Percentiles rank a stretch among this genome's conserved stretches.
These are phyloP conservation scores for Barypeithes pellucidus DNA, from an alignment of 2,888 invertebrate species.

Conservation along the genomic window DNA sequence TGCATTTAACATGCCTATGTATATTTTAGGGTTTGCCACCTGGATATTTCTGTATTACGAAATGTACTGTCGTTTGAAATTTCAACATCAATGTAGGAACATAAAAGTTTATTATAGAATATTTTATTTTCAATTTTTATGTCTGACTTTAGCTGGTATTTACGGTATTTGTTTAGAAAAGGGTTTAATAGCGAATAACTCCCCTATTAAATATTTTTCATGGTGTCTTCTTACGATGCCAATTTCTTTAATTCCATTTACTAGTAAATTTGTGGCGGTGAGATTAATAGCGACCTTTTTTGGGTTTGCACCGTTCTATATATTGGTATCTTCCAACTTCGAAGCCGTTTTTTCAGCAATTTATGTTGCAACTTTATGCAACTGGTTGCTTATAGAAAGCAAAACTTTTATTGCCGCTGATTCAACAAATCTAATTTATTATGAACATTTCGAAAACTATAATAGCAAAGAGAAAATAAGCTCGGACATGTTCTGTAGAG, in stretches of 20 bases:
- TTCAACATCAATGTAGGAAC: slow-evolving; percentile 49
- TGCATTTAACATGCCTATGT: slow-evolving; percentile 59
- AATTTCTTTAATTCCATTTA: slow-evolving; percentile 59
- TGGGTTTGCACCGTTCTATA: slow-evolving; percentile 62
- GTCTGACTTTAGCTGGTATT: slow-evolving; percentile 54
- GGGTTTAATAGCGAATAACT: slow-evolving; percentile 56
- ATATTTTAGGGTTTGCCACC: slow-evolving; percentile 54
- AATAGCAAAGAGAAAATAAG: slow-evolving; percentile 50
- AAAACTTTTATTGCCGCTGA: slow-evolving; percentile 54
- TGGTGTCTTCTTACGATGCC: slow-evolving; percentile 61
- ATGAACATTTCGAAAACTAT: slow-evolving; percentile 56
- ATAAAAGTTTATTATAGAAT: slow-evolving; percentile 50
- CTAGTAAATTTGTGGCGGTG: slow-evolving; percentile 57
- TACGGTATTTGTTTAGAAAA: slow-evolving; percentile 58
- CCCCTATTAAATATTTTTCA: slow-evolving; percentile 59
- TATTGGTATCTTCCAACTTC: slow-evolving; percentile 62
- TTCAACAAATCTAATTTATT: slow-evolving; percentile 56
- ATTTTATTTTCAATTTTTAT: slow-evolving; percentile 56
- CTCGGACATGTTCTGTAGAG: slow-evolving; percentile 59
- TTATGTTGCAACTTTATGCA: slow-evolving; percentile 58
- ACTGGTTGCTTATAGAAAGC: slow-evolving; percentile 59
- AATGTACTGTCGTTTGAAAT: slow-evolving; percentile 54
- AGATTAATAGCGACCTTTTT: slow-evolving; percentile 60
- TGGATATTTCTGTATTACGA: slow-evolving; percentile 57
- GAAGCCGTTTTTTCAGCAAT: slow-evolving; percentile 61